Conservation (phyloP, 2,888 invertebrate species). For the Timandra comae region DNA sequence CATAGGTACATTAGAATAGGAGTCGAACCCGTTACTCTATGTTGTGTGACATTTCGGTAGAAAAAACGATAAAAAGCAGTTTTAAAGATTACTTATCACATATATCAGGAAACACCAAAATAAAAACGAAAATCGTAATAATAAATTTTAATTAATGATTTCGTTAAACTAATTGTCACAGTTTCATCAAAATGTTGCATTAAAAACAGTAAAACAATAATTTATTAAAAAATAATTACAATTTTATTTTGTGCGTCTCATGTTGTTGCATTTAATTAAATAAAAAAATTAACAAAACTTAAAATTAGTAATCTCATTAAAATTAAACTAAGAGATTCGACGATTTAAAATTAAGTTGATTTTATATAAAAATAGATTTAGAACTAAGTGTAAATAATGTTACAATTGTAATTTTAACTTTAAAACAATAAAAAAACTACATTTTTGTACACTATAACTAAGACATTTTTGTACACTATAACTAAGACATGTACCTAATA, state of each 20-base stretch:
- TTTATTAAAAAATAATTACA: slow-evolving; percentile 63
- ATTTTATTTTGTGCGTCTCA: slow-evolving; percentile 56
- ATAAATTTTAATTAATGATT: slow-evolving; percentile 62
- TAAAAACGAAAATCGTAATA: slow-evolving; percentile 34
- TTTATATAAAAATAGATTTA: slow-evolving; percentile 19
- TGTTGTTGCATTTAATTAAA: slow-evolving; percentile 45
- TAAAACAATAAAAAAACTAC: slow-evolving; percentile 56
- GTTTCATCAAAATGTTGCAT: slow-evolving; percentile 46
- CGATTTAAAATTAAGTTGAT: slow-evolving; percentile 36
- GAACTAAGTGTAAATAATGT: slow-evolving; percentile 23
- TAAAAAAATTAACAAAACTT: slow-evolving; percentile 62
- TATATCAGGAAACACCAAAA: too few relatives aligned
- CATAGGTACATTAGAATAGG: too few relatives aligned
- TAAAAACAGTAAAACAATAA: slow-evolving; percentile 62
- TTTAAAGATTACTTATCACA: too few relatives aligned
- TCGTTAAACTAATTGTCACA: slow-evolving; percentile 61
- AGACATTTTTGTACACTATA: slow-evolving; percentile 51
- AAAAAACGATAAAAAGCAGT: too few relatives aligned
- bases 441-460: slow-evolving; percentile 49
- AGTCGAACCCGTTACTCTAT: too few relatives aligned
- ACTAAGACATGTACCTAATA: slow-evolving; percentile 45
- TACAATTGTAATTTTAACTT: slow-evolving; percentile 47
- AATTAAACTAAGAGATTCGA: slow-evolving; percentile 64
- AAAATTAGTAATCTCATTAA: slow-evolving; percentile 67
- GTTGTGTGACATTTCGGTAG: too few relatives aligned